Conservation (phyloP, 2,113 vertebrate genomes). For the Eptesicus fuscus region DNA sequence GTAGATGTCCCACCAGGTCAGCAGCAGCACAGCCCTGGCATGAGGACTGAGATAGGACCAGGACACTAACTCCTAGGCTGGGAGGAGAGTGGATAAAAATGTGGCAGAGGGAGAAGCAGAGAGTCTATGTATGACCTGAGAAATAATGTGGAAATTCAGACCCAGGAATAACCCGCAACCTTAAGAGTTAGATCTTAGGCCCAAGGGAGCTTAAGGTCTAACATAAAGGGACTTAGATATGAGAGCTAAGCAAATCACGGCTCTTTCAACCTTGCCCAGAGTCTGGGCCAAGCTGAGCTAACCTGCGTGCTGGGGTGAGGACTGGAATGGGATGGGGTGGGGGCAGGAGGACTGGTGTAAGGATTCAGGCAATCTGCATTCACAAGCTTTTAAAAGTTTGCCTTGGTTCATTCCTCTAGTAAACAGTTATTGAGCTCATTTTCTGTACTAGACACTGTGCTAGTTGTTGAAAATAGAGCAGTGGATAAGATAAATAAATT, state of each 20-base stretch:
- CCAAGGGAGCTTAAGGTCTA: background rate
- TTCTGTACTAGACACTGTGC: background rate
- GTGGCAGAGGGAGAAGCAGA: background rate
- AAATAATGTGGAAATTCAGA: background rate
- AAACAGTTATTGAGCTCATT: background rate
- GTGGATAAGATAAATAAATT: background rate
- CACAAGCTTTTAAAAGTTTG: background rate
- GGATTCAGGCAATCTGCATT: background rate
- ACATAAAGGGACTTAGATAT: background rate
- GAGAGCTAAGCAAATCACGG: background rate
- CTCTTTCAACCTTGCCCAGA: background rate
- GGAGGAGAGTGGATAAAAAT: background rate
- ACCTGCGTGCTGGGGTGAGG: background rate
- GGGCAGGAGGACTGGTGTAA: background rate
- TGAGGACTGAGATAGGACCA: background rate
- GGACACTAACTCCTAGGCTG: background rate
- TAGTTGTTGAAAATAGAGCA: background rate
- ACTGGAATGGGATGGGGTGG: no score
- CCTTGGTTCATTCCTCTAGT: background rate
- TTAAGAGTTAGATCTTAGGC: background rate
- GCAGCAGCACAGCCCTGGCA: background rate
- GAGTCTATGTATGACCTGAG: background rate
- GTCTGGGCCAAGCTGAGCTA: background rate
- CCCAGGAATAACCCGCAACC: background rate
- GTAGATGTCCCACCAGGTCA: background rate